Evolutionary conservation across 2,113 vertebrate genomes (phyloP).

Genomic region (Ptilorrhoa leucosticta): DNA sequence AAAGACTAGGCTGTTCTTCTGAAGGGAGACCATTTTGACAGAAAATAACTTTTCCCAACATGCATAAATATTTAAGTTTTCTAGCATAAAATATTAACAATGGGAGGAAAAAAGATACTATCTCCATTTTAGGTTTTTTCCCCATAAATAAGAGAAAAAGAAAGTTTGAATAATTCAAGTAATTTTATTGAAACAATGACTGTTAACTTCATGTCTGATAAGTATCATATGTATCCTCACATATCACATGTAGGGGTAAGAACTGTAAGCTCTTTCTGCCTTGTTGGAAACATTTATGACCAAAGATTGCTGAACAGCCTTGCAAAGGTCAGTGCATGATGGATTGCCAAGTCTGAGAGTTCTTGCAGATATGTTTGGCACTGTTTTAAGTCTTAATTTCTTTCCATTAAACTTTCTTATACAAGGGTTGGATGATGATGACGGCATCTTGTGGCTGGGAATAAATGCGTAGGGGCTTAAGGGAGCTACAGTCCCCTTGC

Average conservation of each 20-base stretch:
- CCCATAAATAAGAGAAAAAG: background rate
- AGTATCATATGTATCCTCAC: fast-evolving
- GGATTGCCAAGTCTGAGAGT: background rate
- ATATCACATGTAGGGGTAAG: background rate
- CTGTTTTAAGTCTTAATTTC: background rate
- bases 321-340: background rate
- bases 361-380: background rate
- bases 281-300: background rate
- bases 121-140: background rate
- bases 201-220: background rate
- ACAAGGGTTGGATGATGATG: background rate
- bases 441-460: background rate
- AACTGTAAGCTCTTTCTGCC: background rate
- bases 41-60: background rate
- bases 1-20: background rate
- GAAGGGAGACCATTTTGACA: background rate
- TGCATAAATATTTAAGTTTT: conserved; percentile 20
- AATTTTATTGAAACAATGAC: background rate
- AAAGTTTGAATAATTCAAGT: background rate
- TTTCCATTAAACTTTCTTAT: background rate
- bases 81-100: background rate
- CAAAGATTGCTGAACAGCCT: background rate
- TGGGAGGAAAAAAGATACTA: background rate
- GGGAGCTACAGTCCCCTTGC: background rate
- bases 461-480: background rate